Evolutionary conservation across 2,113 vertebrate genomes (phyloP), one percentile per base, ranked within the genome.

Genomic region (Corvus cornix): DNA sequence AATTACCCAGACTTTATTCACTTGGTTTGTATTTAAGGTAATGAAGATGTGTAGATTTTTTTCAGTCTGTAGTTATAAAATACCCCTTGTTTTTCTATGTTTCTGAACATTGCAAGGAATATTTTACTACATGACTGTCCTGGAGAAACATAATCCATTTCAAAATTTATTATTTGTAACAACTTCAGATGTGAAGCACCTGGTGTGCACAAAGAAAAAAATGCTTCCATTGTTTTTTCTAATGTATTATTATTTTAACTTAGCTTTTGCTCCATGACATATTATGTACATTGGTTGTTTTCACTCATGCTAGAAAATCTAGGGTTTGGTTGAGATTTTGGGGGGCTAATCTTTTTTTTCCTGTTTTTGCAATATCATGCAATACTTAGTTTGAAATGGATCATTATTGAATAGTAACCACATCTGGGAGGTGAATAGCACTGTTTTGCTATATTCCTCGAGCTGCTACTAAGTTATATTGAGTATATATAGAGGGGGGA

Each of bases 191-290:
- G 41, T 63, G 58, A 97, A 97, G 98, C 98, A 99, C 97, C 97
- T 98, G 98, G 95, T 94, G 97, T 98, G 98, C 98, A 96, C 66
- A 97, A 93, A 96, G 95, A 83, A 80, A 93, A 96, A 95, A 90
- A 87, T 18, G 80, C 31, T 89, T 96, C 53, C 68, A 67, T 31
- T 84, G 3, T 86, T 87, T 97, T 97, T 96, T 88, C 93, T 90
- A 63, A 75, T 68, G 13, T 89, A 80, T 70, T 95, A 24, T 84
- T 79, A 94, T n/a, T 92, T 16, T 87, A 91, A 85, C 55, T 91
- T 52, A 91, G 44, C 64, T 89, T 46, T 83, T 84, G 60, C 87
- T 97, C 63, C 31, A 59, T 75, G 56, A 89, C 23, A 56, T 92
- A 82, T 41, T 75, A 95, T 39, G 83, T 96, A 67, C 51, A 89